Base-by-base conservation (phyloP, 2,113 vertebrate species). In the Picathartes gymnocephalus region DNA sequence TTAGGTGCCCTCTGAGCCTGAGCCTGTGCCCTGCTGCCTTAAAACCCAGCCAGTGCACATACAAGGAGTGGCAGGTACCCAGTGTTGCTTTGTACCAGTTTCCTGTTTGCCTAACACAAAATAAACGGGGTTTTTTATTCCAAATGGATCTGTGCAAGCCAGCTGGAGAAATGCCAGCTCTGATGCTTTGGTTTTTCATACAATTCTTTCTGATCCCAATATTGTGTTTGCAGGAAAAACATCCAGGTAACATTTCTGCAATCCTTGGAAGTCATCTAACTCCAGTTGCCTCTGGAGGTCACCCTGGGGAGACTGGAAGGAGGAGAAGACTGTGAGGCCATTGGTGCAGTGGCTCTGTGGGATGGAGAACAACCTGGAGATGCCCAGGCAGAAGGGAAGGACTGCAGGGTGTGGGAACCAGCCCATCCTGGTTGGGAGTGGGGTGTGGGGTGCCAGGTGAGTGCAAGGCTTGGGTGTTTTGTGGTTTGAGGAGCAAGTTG, bases 391-490 rank as follows among this genome's bases (percentile, higher is more conserved):
- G 48, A 23, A 5, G 4, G 62, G 39, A 40, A 25, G 58, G 37
- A 5, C 18, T 22, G 50, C 2, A 15, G 47, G 64, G 33, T 2
- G 1, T 8, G 8, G 68, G 81, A 30, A 65, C 45, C 35, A 69
- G 20, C 72, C 33, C 1, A 0, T 45, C 47, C n/a, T n/a, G n/a
- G 27, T 1, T 58, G 60, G 65, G 7, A 56, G 3, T 0, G 4
- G n/a, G 33, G 19, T 1, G 1, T 3, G 3, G 30, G 56, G 16
- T 27, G 28, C n/a, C 35, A 58, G 50, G 12, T 42, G 28, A 77
- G 20, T 25, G 66, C 6, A 20, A 81, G 45, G 22, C 3, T 61
- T 37, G 19, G 22, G 13, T 2, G 1, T 28, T 74, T 24, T 66
- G 33, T 90, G 61, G 33, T 45, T 86, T 62, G 35, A 73, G 42